Base-by-base conservation (phyloP, 2,797 vertebrate genomes). In the Parauchenoglanis punctatus region DNA sequence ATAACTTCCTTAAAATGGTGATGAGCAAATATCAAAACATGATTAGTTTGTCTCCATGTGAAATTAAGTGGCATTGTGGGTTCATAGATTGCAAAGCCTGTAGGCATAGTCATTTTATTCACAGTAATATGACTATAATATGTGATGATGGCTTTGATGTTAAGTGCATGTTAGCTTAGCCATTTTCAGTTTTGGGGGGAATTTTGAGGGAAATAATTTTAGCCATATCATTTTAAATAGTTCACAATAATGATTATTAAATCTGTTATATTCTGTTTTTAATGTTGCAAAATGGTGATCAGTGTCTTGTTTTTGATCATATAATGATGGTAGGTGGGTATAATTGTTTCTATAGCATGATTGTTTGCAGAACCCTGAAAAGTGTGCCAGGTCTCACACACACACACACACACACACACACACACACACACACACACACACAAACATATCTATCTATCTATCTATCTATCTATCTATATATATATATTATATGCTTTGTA, bases 1-100 rank as follows among this genome's bases (percentile, higher is more conserved):
- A 87, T 88, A 86, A 81, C 75, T 84, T 82, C 40, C 20, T 49
- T 80, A 75, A 87, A 88, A 89, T 80, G 46, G 82, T 86, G 80
- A 86, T 88, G 87, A 82, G 84, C 83, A 92, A 89, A 92, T 85
- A 90, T 90, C 81, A 90, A 87, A 91, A 90, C 81, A 86, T 87
- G 87, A 90, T 89, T 90, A 88, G 85, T 87, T 88, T 89, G 75
- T 89, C 88, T 89, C 85, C 83, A 59, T 76, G 83, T 85, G 86
- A 89, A 90, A 87, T 91, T 90, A 91, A 89, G 88, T 87, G 86
- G 63, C 85, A 83, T 90, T 81, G 87, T 92, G 76, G 81, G 87
- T 89, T 90, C 87, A 89, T 56, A 73, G 83, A 85, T 88, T 85
- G 87, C 87, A 87, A 86, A 73, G 86, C 87, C 83, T 88, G 6